Percentiles rank a stretch among this genome's conserved stretches.
These are phyloP conservation scores for Hycleus phaleratus DNA, from an alignment of 1,140 invertebrate species.

Conservation along the genomic window DNA sequence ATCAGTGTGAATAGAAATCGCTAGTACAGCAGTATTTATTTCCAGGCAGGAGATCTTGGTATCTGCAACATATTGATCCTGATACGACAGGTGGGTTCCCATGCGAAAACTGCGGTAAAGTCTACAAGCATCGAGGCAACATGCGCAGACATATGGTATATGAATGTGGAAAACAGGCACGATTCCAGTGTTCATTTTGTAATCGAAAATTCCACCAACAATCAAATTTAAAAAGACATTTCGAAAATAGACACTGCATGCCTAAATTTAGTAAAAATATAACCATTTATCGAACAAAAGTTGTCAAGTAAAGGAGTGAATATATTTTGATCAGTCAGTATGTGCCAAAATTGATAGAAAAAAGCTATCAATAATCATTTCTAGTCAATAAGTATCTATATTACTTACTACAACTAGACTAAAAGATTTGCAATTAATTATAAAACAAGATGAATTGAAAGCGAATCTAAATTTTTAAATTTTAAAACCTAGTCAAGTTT, in stretches of 20 bases:
- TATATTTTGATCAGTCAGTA: not conserved
- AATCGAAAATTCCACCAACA: conserved; percentile 44
- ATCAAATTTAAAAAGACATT: conserved; percentile 43
- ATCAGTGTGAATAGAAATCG: conserved; percentile 21
- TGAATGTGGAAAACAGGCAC: conserved; percentile 43
- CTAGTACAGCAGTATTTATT: conserved; percentile 38
- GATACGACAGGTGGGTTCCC: conserved; percentile 38
- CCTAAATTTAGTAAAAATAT: conserved; percentile 32
- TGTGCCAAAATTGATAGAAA: conserved; percentile 2
- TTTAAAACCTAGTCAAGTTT: no score
- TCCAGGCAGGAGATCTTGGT: conserved; percentile 35
- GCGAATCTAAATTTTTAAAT: no score
- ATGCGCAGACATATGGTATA: conserved; percentile 41
- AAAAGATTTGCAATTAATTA: no score
- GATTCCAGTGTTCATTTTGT: conserved; percentile 43
- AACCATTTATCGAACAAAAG: conserved; percentile 30
- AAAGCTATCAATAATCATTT: not conserved
- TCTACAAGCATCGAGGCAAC: conserved; percentile 48
- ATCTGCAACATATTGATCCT: conserved; percentile 29
- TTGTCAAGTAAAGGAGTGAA: conserved; percentile 1
- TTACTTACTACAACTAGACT: not conserved
- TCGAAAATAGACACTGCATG: conserved; percentile 33
- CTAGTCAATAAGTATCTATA: not conserved
- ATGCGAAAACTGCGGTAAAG: conserved; percentile 40
- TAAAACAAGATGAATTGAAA: no score